Conservation (phyloP, 2,113 vertebrate species). For the Sceloporus undulatus region DNA sequence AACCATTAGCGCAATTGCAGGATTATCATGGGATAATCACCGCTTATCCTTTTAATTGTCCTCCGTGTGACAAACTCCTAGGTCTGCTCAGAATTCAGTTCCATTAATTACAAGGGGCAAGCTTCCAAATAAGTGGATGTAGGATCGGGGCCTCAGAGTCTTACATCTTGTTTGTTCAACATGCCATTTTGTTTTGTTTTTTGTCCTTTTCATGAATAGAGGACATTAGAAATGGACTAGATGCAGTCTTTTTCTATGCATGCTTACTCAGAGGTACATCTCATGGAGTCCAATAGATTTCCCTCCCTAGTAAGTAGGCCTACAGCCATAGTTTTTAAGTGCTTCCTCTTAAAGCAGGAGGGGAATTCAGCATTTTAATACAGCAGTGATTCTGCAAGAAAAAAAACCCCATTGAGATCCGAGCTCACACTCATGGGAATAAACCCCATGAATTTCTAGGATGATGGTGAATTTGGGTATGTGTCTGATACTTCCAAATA, state of each 20-base stretch:
- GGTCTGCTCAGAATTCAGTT: not conserved
- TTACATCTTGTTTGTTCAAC: not conserved
- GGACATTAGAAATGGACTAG: not conserved
- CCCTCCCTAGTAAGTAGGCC: not conserved
- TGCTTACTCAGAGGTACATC: not conserved
- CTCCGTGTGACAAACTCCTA: not conserved
- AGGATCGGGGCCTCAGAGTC: not conserved
- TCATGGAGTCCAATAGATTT: not conserved
- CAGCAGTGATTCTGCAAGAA: not conserved
- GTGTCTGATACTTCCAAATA: not conserved
- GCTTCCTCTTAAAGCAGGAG: not conserved
- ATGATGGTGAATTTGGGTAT: not conserved
- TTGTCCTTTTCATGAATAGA: not conserved
- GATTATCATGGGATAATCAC: too few species aligned
- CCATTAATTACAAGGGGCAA: not conserved
- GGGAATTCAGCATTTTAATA: not conserved
- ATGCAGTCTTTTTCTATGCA: not conserved
- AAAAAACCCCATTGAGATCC: too few species aligned
- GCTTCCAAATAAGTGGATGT: not conserved
- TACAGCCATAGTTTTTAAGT: not conserved
- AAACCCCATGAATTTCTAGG: not conserved
- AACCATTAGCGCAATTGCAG: too few species aligned
- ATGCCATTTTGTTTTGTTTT: not conserved
- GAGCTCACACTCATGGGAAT: not conserved
- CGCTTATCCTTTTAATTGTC: too few species aligned